Evolutionary conservation across 2,888 invertebrate species (phyloP).

Genomic region (Odontocerum albicorne): DNA sequence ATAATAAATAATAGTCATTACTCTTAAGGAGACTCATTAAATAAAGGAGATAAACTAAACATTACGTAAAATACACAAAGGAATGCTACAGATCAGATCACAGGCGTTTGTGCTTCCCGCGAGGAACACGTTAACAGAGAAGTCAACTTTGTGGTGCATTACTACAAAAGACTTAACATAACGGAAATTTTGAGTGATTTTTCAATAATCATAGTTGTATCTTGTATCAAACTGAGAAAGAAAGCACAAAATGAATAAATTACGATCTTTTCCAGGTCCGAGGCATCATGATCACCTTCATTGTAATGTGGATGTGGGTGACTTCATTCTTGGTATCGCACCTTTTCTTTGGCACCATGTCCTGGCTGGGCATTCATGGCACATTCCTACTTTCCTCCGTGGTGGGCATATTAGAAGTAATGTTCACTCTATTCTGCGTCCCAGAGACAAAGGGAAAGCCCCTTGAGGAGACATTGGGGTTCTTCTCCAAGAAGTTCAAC

Average conservation of each 20-base stretch:
- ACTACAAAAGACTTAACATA: too few species aligned
- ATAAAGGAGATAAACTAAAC: too few species aligned
- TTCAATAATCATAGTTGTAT: too few species aligned
- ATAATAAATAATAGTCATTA: too few species aligned
- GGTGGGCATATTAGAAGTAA: slow-evolving; percentile 43
- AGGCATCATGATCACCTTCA: slow-evolving; percentile 45
- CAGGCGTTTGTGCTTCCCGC: too few species aligned
- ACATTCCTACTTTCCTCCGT: slow-evolving; percentile 46
- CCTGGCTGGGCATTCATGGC: slow-evolving; percentile 43
- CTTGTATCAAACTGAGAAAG: too few species aligned
- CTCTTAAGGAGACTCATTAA: too few species aligned
- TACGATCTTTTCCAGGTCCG: slow-evolving; percentile 43
- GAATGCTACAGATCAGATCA: too few species aligned
- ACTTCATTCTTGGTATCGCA: slow-evolving; percentile 40
- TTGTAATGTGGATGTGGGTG: slow-evolving; percentile 48
- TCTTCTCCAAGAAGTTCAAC: slow-evolving; percentile 14
- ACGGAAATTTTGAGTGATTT: too few species aligned
- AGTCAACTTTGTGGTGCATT: too few species aligned
- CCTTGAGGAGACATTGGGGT: slow-evolving; percentile 43
- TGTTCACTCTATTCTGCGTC: slow-evolving; percentile 44
- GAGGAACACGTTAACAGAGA: too few species aligned
- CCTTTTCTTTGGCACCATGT: slow-evolving; percentile 13
- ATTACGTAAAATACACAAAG: too few species aligned
- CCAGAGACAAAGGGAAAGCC: slow-evolving; percentile 52
- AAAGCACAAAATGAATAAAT: neutral